Conservation (phyloP, 2,888 invertebrate species). For the Bimastos eiseni region DNA sequence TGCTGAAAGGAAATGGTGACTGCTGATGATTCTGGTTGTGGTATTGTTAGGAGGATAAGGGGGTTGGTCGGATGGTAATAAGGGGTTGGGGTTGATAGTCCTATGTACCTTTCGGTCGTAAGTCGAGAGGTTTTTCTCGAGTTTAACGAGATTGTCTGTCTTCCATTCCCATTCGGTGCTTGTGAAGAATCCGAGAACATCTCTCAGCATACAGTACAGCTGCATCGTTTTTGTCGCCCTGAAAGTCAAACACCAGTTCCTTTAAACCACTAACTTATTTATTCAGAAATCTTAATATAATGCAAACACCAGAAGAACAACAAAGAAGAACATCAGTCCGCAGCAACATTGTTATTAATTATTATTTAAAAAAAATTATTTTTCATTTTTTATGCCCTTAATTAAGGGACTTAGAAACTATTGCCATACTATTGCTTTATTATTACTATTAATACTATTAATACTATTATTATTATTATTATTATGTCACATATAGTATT, state of each 20-base stretch:
- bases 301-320: not conserved
- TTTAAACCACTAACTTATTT: not conserved
- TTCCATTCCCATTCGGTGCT: constrained; percentile 86
- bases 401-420: too few species aligned
- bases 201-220: not conserved
- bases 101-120: constrained; percentile 45
- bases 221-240: not conserved
- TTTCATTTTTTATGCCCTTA: too few species aligned
- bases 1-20: not conserved
- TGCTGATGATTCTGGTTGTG: not conserved
- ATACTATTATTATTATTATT: too few species aligned
- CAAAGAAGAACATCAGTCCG: too few species aligned
- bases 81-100: not conserved
- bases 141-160: constrained; percentile 44
- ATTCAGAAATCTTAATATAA: not conserved
- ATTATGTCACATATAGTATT: too few species aligned
- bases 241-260: not conserved
- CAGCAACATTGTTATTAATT: too few species aligned
- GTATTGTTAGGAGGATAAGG: not conserved
- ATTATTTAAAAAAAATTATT: too few species aligned
- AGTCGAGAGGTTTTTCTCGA: constrained; percentile 41
- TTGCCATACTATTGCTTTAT: too few species aligned
- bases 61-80: too few species aligned
- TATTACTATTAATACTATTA: too few species aligned
- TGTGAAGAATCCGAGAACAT: constrained; percentile 79